A percentile compares a stretch with the other conserved stretches of the same genome.
These are phyloP conservation scores for Sarcophaga variegata DNA, from an alignment of 2,888 invertebrate genomes.

Conservation along the genomic window DNA sequence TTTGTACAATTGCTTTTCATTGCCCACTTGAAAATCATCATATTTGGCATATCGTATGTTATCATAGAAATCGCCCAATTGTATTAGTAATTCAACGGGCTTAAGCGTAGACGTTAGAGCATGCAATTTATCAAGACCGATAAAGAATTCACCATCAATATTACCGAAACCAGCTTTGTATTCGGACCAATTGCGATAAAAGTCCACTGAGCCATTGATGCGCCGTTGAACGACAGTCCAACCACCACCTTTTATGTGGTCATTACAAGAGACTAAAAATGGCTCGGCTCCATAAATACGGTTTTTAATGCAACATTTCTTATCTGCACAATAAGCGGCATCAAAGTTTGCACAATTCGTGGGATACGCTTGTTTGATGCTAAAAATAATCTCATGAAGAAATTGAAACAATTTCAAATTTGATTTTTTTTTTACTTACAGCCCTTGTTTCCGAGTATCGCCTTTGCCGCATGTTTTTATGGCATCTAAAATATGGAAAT, in stretches of 20 bases:
- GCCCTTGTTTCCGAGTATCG: not conserved
- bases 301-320: constrained; percentile 42
- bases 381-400: not conserved
- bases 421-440: not conserved
- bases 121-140: constrained; percentile 43
- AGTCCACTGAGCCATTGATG: constrained; percentile 38
- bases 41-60: constrained; percentile 32
- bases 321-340: constrained; percentile 9
- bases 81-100: constrained; percentile 29
- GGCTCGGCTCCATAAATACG: constrained; percentile 11
- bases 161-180: constrained; percentile 46
- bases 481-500: not conserved
- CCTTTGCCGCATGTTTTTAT: not conserved
- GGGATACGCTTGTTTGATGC: constrained; percentile 15
- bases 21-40: constrained; percentile 21
- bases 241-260: not conserved
- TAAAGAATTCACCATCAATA: constrained; percentile 33
- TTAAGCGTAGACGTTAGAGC: constrained; percentile 7
- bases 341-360: constrained; percentile 38
- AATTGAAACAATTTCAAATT: not conserved
- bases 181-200: constrained; percentile 41
- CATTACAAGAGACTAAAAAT: constrained; percentile 29
- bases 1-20: constrained; percentile 17
- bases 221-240: constrained; percentile 44
- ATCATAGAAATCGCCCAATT: constrained; percentile 16